Conservation (phyloP, 1,140 invertebrate species). For the Penaeus vannamei region DNA sequence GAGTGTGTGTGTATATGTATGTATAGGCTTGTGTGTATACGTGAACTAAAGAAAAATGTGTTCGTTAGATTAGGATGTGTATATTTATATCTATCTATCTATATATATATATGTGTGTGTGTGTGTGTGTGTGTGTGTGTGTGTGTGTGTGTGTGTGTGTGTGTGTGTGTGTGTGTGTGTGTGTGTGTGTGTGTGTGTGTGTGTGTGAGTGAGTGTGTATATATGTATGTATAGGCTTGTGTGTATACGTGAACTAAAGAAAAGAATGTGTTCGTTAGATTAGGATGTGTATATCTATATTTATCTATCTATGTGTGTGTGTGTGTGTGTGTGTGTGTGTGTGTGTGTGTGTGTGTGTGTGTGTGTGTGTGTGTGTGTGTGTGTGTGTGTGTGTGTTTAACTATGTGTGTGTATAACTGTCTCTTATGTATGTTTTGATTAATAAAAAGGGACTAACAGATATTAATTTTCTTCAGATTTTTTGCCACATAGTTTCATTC, state of each 20-base stretch:
- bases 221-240: neutral
- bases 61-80: neutral
- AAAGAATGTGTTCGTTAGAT: no score
- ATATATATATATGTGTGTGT: constrained; percentile 3
- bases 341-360: constrained; percentile 21
- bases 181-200: neutral
- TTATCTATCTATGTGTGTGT: constrained; percentile 19
- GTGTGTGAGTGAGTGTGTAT: neutral
- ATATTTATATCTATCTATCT: neutral
- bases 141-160: neutral
- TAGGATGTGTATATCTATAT: neutral
- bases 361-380: neutral
- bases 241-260: no score
- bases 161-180: neutral
- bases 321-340: constrained; percentile 38
- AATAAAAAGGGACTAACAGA: no score
- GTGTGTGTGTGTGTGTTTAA: no score
- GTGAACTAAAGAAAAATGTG: no score
- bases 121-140: neutral
- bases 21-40: no score
- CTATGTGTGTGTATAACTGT: no score
- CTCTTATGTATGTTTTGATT: no score
- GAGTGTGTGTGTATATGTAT: neutral
- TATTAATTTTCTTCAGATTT: no score
- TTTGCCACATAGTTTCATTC: no score